Percentiles rank a stretch among this genome's conserved stretches.
These are phyloP conservation scores for Sus cebifrons DNA, from an alignment of 2,797 vertebrate species.

Conservation along the genomic window DNA sequence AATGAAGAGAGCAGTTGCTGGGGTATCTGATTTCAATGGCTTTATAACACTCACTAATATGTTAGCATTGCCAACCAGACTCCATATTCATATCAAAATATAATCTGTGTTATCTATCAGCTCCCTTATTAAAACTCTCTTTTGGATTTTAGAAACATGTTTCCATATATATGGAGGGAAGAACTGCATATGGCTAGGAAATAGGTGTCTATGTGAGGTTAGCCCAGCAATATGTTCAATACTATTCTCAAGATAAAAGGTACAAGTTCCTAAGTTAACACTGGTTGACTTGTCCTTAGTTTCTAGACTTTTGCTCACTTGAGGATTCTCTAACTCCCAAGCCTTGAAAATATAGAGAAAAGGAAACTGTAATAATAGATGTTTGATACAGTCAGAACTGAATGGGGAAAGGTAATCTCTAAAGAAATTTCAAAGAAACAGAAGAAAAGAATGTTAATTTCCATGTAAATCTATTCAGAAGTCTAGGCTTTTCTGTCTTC, in stretches of 20 bases:
- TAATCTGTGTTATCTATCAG: not conserved
- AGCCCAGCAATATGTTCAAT: constrained; percentile 65
- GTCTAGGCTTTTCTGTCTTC: constrained; percentile 88
- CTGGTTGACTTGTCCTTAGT: constrained; percentile 78
- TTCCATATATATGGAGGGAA: not conserved
- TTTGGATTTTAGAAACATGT: constrained; percentile 45
- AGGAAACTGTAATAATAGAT: constrained; percentile 80
- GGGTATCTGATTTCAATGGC: constrained; percentile 35
- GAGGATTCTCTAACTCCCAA: constrained; percentile 65
- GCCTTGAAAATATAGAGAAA: constrained; percentile 78
- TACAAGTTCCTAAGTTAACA: constrained; percentile 76
- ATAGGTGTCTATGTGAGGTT: constrained; percentile 64
- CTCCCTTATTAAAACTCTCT: not conserved
- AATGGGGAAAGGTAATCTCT: constrained; percentile 85
- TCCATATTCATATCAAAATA: constrained; percentile 2
- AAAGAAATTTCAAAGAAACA: constrained; percentile 90
- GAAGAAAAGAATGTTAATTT: constrained; percentile 91
- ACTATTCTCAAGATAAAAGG: constrained; percentile 74
- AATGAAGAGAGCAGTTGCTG: not conserved
- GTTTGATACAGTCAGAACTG: constrained; percentile 85
- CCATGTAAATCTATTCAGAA: constrained; percentile 89
- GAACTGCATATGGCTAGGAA: constrained; percentile 64
- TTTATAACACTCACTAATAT: constrained; percentile 18
- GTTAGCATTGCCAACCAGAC: constrained; percentile 12
- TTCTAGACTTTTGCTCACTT: constrained; percentile 82